Percentiles rank a stretch among this genome's conserved stretches.
Conservation (phyloP, 2,888 invertebrate genomes). For the Pasiphila rectangulata region DNA sequence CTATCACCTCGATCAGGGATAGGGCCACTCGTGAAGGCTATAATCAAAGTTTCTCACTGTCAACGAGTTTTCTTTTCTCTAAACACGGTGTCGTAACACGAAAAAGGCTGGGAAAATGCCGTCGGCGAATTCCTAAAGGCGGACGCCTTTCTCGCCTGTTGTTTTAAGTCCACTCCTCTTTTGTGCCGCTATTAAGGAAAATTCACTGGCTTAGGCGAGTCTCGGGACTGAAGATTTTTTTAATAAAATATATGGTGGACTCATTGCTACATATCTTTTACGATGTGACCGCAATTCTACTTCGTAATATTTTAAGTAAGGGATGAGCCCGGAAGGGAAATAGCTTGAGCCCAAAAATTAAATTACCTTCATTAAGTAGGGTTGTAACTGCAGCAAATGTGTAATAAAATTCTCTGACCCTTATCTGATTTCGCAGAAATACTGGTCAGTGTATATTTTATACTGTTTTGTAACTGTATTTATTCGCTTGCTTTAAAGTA, state of each 20-base stretch:
- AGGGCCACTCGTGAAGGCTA: conserved; percentile 74
- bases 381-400: conserved; percentile 20
- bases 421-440: conserved; percentile 10
- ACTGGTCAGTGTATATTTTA: background rate
- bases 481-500: background rate
- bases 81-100: conserved; percentile 78
- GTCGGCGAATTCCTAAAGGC: conserved; percentile 65
- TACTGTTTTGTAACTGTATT: background rate
- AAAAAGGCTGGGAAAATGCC: conserved; percentile 76
- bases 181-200: conserved; percentile 62
- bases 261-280: conserved; percentile 31
- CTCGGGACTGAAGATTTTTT: conserved; percentile 39
- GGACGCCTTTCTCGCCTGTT: conserved; percentile 55
- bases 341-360: conserved; percentile 25
- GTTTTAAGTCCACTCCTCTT: conserved; percentile 63
- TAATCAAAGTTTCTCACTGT: conserved; percentile 78
- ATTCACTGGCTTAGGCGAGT: conserved; percentile 59
- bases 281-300: conserved; percentile 34
- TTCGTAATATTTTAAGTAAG: conserved; percentile 32
- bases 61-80: conserved; percentile 76
- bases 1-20: conserved; percentile 74
- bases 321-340: conserved; percentile 24
- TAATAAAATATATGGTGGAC: conserved; percentile 33
- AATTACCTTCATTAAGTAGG: conserved; percentile 29
- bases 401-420: conserved; percentile 19